Conservation (phyloP, 2,113 vertebrate species). For the Oreochromis aureus region DNA sequence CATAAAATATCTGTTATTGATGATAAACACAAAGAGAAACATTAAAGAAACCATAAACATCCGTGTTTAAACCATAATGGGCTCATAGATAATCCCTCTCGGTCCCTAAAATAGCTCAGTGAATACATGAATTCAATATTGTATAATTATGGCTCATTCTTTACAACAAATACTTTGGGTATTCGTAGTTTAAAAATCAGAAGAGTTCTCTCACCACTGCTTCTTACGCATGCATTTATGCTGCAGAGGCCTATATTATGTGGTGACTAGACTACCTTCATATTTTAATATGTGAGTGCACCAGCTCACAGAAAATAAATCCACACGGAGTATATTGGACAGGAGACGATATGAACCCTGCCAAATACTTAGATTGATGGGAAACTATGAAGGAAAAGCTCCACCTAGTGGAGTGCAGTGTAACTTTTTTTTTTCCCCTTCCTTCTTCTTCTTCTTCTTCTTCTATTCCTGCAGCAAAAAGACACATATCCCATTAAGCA, state of each 20-base stretch:
- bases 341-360: not conserved
- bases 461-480: not conserved
- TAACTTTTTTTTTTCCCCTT: not conserved
- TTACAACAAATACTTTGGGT: not conserved
- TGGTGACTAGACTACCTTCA: not conserved
- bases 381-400: conserved; percentile 15
- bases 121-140: not conserved
- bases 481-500: not conserved
- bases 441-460: not conserved
- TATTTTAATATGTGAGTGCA: not conserved
- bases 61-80: not conserved
- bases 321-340: not conserved
- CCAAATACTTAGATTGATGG: not conserved
- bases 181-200: not conserved
- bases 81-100: not conserved
- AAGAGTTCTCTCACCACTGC: not conserved
- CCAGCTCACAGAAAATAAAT: not conserved
- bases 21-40: not conserved
- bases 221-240: not conserved
- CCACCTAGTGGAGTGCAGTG: conserved; percentile 35
- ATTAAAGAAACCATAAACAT: not conserved
- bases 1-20: not conserved
- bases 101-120: not conserved
- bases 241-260: not conserved
- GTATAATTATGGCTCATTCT: not conserved